Percentiles rank a stretch among this genome's conserved stretches.
phyloP scores from a whole-genome alignment of 2,888 invertebrate genomes.

The Pseudococcus longispinus region DNA sequence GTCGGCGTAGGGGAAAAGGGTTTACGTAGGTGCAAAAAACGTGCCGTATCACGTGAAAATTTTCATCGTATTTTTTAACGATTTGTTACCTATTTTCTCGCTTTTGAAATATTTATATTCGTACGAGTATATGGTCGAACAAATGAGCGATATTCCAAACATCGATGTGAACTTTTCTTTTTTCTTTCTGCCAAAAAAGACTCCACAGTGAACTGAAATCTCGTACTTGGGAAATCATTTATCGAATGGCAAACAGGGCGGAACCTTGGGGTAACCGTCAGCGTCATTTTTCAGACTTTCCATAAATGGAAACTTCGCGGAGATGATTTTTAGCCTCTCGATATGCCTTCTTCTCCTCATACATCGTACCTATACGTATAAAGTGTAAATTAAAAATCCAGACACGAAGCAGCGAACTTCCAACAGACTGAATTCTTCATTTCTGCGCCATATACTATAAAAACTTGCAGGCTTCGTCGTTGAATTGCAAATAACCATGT shows the following conservation, averaged over 20 bases:
- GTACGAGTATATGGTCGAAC: neutral
- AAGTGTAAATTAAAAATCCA: slow-evolving; percentile 33
- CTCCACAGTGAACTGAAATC: neutral
- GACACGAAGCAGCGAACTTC: slow-evolving; percentile 36
- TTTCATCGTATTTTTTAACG: slow-evolving; percentile 10
- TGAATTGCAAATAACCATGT: slow-evolving; percentile 32
- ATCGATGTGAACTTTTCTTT: neutral
- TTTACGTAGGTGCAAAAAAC: neutral
- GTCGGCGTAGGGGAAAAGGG: no score
- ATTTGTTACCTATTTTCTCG: neutral
- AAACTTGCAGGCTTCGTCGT: slow-evolving; percentile 10
- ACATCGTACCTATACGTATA: neutral
- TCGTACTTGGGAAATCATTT: slow-evolving; percentile 3
- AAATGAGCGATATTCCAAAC: neutral
- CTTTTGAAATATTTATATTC: neutral
- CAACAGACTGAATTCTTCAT: slow-evolving; percentile 39
- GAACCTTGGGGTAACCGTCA: neutral
- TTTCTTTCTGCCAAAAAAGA: neutral
- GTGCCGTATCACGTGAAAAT: neutral
- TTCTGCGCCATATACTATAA: neutral
- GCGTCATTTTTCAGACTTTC: slow-evolving; percentile 11
- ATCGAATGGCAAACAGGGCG: neutral
- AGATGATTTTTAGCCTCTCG: slow-evolving; percentile 3
- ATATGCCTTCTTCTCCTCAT: neutral
- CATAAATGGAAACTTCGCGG: slow-evolving; percentile 29